A percentile compares a stretch with the other conserved stretches of the same genome.
Evolutionary conservation across 2,888 invertebrate genomes (phyloP).

Genomic region (Nesidiocoris tenuis): DNA sequence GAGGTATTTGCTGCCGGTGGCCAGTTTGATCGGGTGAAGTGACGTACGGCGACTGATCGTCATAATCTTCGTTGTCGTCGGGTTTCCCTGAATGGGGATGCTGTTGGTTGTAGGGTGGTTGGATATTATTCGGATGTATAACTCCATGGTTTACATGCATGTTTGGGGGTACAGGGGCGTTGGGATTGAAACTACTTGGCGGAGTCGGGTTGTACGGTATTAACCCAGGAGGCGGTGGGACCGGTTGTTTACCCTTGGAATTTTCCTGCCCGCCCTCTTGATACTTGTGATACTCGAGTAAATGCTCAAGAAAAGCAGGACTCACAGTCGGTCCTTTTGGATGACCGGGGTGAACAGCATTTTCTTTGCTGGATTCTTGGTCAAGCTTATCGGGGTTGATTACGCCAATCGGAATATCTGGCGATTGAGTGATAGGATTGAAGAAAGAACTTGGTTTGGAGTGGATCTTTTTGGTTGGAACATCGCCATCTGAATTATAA

Average conservation of each 20-base stretch:
- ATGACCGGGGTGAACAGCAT: background rate
- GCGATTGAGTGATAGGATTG: slow-evolving; percentile 6
- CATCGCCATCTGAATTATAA: background rate
- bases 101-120: slow-evolving; percentile 25
- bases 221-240: slow-evolving; percentile 4
- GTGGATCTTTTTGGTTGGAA: background rate
- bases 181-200: slow-evolving; percentile 29
- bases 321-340: slow-evolving; percentile 23
- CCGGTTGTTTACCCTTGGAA: slow-evolving; percentile 9
- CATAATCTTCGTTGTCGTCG: slow-evolving; percentile 9
- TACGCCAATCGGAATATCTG: slow-evolving; percentile 42
- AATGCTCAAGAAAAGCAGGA: slow-evolving; percentile 38
- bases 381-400: slow-evolving; percentile 40
- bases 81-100: background rate
- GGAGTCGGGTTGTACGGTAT: slow-evolving; percentile 4
- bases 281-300: slow-evolving; percentile 37
- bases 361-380: background rate
- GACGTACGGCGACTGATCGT: slow-evolving; percentile 17
- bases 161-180: slow-evolving; percentile 4
- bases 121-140: slow-evolving; percentile 17
- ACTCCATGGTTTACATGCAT: slow-evolving; percentile 5
- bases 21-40: background rate
- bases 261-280: slow-evolving; percentile 11
- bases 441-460: background rate
- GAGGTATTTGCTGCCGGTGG: slow-evolving; percentile 16